Percentiles rank a stretch among this genome's conserved stretches.
These are phyloP conservation scores for Cryptoprocta ferox DNA, from an alignment of 2,797 vertebrate species.

Conservation along the genomic window DNA sequence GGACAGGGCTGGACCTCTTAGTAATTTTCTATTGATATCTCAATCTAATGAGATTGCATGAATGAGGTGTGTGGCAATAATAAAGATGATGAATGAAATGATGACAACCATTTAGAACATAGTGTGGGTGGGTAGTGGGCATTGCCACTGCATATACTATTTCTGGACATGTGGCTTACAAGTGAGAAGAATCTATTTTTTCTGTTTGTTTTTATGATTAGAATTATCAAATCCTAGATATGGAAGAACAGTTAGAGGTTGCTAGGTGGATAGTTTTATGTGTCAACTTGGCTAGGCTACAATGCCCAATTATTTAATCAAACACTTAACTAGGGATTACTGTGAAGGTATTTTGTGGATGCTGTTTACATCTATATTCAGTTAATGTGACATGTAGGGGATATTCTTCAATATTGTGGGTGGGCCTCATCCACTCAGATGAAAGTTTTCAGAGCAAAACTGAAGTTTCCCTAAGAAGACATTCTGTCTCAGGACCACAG, in stretches of 20 bases:
- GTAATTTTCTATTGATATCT: not conserved
- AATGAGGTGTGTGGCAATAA: not conserved
- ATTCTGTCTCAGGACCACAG: not conserved
- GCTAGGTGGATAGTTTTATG: not conserved
- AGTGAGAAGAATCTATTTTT: not conserved
- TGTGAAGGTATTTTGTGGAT: not conserved
- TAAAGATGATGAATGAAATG: not conserved
- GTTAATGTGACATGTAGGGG: not conserved
- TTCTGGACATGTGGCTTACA: not conserved
- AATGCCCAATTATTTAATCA: not conserved
- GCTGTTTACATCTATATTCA: not conserved
- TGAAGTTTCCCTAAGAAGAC: not conserved
- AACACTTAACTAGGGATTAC: not conserved
- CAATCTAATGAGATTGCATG: not conserved
- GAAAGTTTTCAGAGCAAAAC: not conserved
- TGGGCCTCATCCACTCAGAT: not conserved
- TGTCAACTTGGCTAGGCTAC: not conserved
- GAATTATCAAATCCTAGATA: not conserved
- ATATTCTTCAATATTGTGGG: not conserved
- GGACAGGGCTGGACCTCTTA: not conserved
- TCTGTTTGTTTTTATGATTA: not conserved
- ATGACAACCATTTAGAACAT: not conserved
- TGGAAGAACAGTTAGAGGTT: not conserved
- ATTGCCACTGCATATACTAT: not conserved
- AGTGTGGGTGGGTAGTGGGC: not conserved